A percentile compares a stretch with the other conserved stretches of the same genome.
Conservation (phyloP, 2,113 vertebrate species). For the Promerops cafer region DNA sequence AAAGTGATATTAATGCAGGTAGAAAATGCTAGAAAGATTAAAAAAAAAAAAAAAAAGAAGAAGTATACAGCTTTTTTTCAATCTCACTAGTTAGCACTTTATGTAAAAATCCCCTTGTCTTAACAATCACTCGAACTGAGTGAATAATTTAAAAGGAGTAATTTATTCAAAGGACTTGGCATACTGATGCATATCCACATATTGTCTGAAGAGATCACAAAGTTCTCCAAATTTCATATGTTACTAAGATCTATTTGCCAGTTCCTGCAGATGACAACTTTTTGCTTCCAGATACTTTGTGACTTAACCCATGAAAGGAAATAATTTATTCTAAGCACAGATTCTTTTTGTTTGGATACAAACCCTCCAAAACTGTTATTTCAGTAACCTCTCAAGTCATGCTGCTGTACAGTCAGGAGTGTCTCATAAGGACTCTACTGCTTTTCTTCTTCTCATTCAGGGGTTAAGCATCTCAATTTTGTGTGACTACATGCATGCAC, state of each 20-base stretch:
- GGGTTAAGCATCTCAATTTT: neutral
- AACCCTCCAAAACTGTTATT: neutral
- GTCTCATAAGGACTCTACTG: neutral
- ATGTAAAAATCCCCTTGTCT: constrained; percentile 47
- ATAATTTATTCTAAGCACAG: neutral
- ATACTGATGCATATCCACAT: constrained; percentile 47
- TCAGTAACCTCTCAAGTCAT: neutral
- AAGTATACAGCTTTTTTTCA: neutral
- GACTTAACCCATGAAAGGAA: neutral
- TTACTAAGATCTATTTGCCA: constrained; percentile 37
- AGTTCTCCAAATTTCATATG: constrained; percentile 39
- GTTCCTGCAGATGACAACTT: constrained; percentile 9
- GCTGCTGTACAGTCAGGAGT: neutral
- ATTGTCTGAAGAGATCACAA: constrained; percentile 61
- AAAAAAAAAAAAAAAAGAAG: neutral
- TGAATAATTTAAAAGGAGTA: constrained; percentile 55
- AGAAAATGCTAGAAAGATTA: neutral
- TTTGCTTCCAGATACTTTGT: neutral
- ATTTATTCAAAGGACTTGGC: constrained; percentile 50
- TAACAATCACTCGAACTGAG: constrained; percentile 44
- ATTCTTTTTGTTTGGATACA: neutral
- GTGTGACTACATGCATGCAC: neutral
- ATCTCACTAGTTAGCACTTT: constrained; percentile 30
- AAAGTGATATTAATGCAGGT: neutral
- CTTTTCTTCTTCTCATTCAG: neutral